A percentile compares a stretch with the other conserved stretches of the same genome.
phyloP scores from a whole-genome alignment of 2,888 invertebrate genomes.

The Heliconius charithonia region DNA sequence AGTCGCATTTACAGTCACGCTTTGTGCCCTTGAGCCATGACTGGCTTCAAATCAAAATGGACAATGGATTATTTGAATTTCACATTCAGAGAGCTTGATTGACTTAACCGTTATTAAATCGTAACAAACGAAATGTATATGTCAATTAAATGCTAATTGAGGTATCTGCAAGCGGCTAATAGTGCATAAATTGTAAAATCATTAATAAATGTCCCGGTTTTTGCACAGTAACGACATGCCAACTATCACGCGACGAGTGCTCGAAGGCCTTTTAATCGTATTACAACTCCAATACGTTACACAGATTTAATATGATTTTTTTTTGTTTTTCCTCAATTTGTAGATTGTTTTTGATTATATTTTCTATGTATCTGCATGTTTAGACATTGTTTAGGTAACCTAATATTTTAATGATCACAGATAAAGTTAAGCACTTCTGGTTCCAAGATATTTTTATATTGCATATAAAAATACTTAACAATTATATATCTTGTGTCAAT shows the following conservation, averaged over 20 bases:
- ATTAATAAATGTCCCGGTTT: background rate
- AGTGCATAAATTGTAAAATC: background rate
- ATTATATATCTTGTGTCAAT: background rate
- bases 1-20: too few relatives aligned
- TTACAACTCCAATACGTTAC: background rate
- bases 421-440: background rate
- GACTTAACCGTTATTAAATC: background rate
- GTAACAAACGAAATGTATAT: background rate
- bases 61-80: too few relatives aligned
- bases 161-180: background rate
- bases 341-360: background rate
- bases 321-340: background rate
- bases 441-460: background rate
- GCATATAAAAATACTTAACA: background rate
- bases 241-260: background rate
- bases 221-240: background rate
- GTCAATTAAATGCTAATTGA: background rate
- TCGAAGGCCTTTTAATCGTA: background rate
- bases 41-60: too few relatives aligned
- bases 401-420: background rate
- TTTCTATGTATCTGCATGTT: background rate
- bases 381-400: background rate
- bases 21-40: too few relatives aligned
- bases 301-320: background rate
- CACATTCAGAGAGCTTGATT: background rate